Evolutionary conservation across 2,888 invertebrate species (phyloP), one percentile per base, ranked within the genome.

Genomic region (Drosophila mercatorum): DNA sequence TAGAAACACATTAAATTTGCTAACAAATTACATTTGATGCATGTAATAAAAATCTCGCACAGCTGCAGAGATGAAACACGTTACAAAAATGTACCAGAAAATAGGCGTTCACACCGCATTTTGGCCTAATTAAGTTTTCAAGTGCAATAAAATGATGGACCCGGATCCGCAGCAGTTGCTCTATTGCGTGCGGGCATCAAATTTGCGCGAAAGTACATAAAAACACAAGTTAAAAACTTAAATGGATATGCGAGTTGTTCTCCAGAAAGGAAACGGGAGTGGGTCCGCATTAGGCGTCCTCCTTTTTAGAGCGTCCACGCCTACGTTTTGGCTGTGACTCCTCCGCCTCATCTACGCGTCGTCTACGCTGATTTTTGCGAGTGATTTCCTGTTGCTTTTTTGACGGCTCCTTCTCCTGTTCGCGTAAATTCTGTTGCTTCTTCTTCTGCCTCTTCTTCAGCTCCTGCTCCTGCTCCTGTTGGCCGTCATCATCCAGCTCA

Each of bases 91-190:
- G n/a, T 26, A 55, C 56, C 56, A 53, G 61, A 68, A 70, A 76
- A 78, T 81, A 82, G 78, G 80, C 81, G 81, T 85, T 85, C 77
- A 77, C 88, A 88, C 82, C 86, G 86, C 79, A 84, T 81, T 87
- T 79, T 71, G 81, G 80, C 88, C 91, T 92, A 92, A 92, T 92
- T 92, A 92, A 91, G 91, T 91, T 91, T 89, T 90, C 86, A 90
- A 91, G 83, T 86, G 91, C 91, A 91, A 92, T 92, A 92, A 92
- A 92, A 92, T 90, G 82, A 87, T 87, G 87, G 78, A 55, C 55
- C 66, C 80, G 82, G 77, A 81, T 81, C 75, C 28, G 75, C 17
- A 28, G 60, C 60, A 64, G 62, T 69, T 68, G 43, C 60, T 76
- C 83, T 68, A 87, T 85, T 85, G 87, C 84, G 84, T 84, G 84